Evolutionary conservation across 2,113 vertebrate genomes (phyloP).

Genomic region (Onychostoma macrolepis): DNA sequence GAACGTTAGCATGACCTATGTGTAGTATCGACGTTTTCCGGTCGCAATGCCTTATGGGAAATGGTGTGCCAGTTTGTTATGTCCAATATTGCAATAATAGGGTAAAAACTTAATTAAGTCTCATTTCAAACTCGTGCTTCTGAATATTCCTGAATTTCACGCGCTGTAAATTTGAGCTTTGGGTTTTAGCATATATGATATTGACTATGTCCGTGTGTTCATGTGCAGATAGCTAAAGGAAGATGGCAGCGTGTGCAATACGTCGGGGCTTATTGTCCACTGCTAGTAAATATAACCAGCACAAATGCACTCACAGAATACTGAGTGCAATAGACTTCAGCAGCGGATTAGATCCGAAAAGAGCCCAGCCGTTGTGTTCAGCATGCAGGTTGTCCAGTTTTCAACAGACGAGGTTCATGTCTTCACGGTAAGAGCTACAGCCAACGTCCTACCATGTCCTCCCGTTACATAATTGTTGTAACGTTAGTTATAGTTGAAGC

Average conservation of each 20-base stretch:
- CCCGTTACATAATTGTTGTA: background rate
- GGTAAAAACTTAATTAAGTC: background rate
- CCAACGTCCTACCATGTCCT: conserved; percentile 25
- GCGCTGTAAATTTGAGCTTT: background rate
- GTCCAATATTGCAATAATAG: background rate
- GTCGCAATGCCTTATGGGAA: conserved; percentile 36
- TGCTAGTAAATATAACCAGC: conserved; percentile 71
- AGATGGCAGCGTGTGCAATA: conserved; percentile 76
- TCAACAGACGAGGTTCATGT: conserved; percentile 74
- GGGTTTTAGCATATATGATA: background rate
- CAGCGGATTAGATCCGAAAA: conserved; percentile 58
- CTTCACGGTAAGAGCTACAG: conserved; percentile 78
- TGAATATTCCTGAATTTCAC: background rate
- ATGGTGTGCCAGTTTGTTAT: background rate
- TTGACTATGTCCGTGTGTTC: background rate
- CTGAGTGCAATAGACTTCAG: conserved; percentile 62
- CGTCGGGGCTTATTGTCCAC: conserved; percentile 70
- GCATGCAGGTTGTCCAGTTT: conserved; percentile 61
- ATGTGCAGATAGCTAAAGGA: conserved; percentile 47
- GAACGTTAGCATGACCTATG: conserved; percentile 1
- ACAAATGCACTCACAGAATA: conserved; percentile 66
- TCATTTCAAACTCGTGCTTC: background rate
- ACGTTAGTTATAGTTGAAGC: background rate
- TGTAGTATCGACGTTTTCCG: background rate
- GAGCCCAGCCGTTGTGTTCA: conserved; percentile 63